Percentiles rank a stretch among this genome's conserved stretches.
Conservation (phyloP, 2,888 invertebrate species). For the Plusia festucae region DNA sequence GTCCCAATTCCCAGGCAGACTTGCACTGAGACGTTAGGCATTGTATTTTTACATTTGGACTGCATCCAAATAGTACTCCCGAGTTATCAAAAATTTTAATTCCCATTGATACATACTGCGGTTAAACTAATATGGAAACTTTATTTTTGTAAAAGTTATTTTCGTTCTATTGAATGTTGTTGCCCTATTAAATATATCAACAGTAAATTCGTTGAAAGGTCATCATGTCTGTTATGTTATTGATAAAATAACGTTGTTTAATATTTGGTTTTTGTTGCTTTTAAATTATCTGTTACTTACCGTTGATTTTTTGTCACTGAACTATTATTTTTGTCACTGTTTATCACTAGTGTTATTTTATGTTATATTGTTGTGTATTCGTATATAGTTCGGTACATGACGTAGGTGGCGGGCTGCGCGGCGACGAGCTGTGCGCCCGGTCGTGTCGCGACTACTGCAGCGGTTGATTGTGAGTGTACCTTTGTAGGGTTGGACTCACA, state of each 20-base stretch:
- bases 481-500: slow-evolving; percentile 48
- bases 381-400: slow-evolving; percentile 60
- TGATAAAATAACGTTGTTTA: slow-evolving; percentile 54
- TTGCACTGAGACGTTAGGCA: slow-evolving; percentile 80
- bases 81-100: slow-evolving; percentile 74
- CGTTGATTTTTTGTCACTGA: slow-evolving; percentile 43
- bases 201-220: slow-evolving; percentile 54
- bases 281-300: slow-evolving; percentile 44
- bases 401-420: slow-evolving; percentile 34
- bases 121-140: slow-evolving; percentile 32
- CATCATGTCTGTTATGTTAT: slow-evolving; percentile 51
- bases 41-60: slow-evolving; percentile 88
- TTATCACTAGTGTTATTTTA: slow-evolving; percentile 52
- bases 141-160: slow-evolving; percentile 39
- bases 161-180: slow-evolving; percentile 53
- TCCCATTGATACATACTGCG: slow-evolving; percentile 61
- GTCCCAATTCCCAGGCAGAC: slow-evolving; percentile 76
- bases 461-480: slow-evolving; percentile 49
- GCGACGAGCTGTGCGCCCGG: slow-evolving; percentile 49
- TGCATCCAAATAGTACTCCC: slow-evolving; percentile 84
- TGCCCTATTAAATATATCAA: slow-evolving; percentile 38
- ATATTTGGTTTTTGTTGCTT: not conserved
- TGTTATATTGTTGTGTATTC: slow-evolving; percentile 50
- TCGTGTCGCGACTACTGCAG: slow-evolving; percentile 60
- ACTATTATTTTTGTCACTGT: slow-evolving; percentile 44